Evolutionary conservation across 2,888 invertebrate genomes (phyloP), one percentile per base, ranked within the genome.

Genomic region (Argyresthia albistria): DNA sequence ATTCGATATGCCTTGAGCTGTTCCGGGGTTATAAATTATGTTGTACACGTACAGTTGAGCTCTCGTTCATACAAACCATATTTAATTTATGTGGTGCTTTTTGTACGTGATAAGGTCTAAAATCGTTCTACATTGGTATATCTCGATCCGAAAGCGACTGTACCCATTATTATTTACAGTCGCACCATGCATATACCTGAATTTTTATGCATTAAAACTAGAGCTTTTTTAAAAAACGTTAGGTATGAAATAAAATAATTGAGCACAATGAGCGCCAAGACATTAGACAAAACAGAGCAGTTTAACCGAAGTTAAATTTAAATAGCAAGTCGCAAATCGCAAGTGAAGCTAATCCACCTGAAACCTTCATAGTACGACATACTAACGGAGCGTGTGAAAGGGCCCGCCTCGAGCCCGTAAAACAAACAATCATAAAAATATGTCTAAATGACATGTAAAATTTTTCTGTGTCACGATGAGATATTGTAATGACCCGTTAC

Each of bases 391-490:
- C 73, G 74, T 74, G 72, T 73, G 75, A 75, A 76, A 73, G 64
- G 65, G 70, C 69, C 82, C 80, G 76, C 80, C 81, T 52, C 49
- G 77, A 69, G 64, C 60, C 64, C 78, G 78, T 73, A 84, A 87
- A 87, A 84, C 86, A 82, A 86, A 87, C 79, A 84, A 72, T 73
- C 75, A 64, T 78, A 76, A 78, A 81, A 81, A 80, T 73, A 68
- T 72, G 62, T 70, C 78, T 76, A 83, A 86, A 87, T 86, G 81
- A 83, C 83, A 84, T 75, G 82, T 81, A 69, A 77, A 82, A 87
- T 81, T 84, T 84, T 83, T 87, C 86, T 81, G 73, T 73, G 87
- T 84, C 87, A 84, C 77, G 68, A 84, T 84, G 81, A 86, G 75
- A 80, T 80, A 87, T 83, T 76, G 76, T 87, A 86, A 87, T 86